Conservation (phyloP, 2,113 vertebrate genomes). For the Microtus richardsoni region DNA sequence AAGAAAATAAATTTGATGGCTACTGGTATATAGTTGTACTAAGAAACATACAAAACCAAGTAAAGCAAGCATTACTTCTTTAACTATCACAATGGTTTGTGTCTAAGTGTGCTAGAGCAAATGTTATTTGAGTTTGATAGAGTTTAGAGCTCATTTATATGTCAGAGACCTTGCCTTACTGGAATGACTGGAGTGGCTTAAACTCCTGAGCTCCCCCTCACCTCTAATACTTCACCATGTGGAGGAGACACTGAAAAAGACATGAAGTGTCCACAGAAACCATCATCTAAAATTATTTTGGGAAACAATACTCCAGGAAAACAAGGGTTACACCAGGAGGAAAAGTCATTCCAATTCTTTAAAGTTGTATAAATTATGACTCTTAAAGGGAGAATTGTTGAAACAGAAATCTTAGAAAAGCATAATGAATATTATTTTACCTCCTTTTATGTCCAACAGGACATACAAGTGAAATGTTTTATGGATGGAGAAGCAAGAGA, state of each 20-base stretch:
- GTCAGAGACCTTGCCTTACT: neutral
- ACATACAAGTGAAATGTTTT: neutral
- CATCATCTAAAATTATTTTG: neutral
- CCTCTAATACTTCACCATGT: neutral
- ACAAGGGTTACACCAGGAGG: neutral
- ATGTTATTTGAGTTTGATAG: neutral
- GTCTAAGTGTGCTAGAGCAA: neutral
- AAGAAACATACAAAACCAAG: neutral
- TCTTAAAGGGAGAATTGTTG: neutral
- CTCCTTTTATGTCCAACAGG: neutral
- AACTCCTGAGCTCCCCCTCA: neutral
- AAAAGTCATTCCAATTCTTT: neutral
- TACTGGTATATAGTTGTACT: neutral
- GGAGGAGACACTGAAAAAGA: neutral
- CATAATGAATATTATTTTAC: neutral
- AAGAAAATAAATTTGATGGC: neutral
- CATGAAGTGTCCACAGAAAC: neutral
- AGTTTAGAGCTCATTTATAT: neutral
- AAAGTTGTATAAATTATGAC: neutral
- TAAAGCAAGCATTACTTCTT: neutral
- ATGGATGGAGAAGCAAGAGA: slow-evolving; percentile 36
- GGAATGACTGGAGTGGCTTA: neutral
- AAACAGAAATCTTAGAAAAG: neutral
- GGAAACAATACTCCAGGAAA: neutral
- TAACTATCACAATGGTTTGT: neutral